Evolutionary conservation across 2,888 invertebrate genomes (phyloP), one percentile per base, ranked within the genome.

Genomic region (Leucania comma): DNA sequence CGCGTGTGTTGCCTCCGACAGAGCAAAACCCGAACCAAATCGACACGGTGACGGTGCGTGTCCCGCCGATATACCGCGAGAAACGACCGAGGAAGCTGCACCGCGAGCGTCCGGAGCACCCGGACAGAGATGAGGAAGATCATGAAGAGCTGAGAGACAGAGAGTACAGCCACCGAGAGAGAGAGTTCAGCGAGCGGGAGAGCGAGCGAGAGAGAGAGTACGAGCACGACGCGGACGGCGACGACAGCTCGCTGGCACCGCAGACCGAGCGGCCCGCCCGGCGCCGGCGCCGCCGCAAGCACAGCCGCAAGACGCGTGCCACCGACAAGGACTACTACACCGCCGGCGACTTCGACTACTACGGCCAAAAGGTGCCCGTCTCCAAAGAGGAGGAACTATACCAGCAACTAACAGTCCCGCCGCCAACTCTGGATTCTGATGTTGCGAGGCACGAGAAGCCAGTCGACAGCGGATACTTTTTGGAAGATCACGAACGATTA

Each of bases 11-110:
- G 32, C 96, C 96, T 2, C 96, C 96, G 3, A 96, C 96, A 0
- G 96, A 96, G 74, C 94, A 96, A 32, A 93, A 96, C 67, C 96
- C 96, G 0, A 93, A 93, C 26, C 93, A 96, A 82, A 96, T 96
- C 38, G 96, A 96, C 77, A 96, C 96, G 1, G 94, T 96, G 8
- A 96, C 96, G 0, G 96, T 96, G 24, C 90, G 96, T 54, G 96
- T 96, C 58, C 96, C 96, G 2, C 96, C 96, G 1, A 96, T 96
- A 66, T 95, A 96, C 83, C 91, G 88, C 72, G 95, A 94, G 74
- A 95, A 93, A 73, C 92, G 91, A 8, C 96, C 96, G 17, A 93
- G 91, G 61, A 96, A 96, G 80, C 86, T 95, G 20, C 93, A 96
- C 71, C 92, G 95, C 1, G 92, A 88, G 24, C 92, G 95, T 67